Percentiles rank a stretch among this genome's conserved stretches.
Evolutionary conservation across 2,797 vertebrate species (phyloP).

Genomic region (Melanotaenia trifasciata): DNA sequence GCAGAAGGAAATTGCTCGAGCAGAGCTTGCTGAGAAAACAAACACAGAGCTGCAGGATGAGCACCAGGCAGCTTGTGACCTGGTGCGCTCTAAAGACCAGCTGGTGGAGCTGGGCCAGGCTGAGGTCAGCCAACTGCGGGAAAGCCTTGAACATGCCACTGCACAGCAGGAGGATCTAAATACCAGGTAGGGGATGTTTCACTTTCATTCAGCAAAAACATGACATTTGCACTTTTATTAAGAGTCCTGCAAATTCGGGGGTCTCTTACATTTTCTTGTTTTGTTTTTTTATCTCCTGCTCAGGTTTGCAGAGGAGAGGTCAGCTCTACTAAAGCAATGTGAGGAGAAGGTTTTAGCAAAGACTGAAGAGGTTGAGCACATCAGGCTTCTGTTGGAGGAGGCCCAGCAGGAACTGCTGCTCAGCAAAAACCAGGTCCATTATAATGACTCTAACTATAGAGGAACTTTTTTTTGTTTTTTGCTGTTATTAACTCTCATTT

Average conservation of each 20-base stretch:
- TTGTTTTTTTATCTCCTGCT: slow-evolving; percentile 1
- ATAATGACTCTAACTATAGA: neutral
- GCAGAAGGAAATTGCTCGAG: slow-evolving; percentile 75
- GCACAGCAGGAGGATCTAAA: slow-evolving; percentile 68
- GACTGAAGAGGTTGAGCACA: slow-evolving; percentile 50
- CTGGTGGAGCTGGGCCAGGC: slow-evolving; percentile 67
- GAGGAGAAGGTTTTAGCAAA: slow-evolving; percentile 72
- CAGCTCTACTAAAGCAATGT: slow-evolving; percentile 68
- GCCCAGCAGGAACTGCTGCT: slow-evolving; percentile 68
- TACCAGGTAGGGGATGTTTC: slow-evolving; percentile 39
- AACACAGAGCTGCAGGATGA: slow-evolving; percentile 78
- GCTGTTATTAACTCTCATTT: neutral
- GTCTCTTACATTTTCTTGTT: neutral
- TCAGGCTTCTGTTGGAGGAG: slow-evolving; percentile 64
- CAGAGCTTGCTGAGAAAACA: slow-evolving; percentile 77
- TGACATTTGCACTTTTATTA: neutral
- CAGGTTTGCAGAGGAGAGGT: slow-evolving; percentile 69
- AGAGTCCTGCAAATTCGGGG: neutral
- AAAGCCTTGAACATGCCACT: slow-evolving; percentile 59
- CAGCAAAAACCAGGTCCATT: slow-evolving; percentile 70
- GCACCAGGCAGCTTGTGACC: slow-evolving; percentile 78
- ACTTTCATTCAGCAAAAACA: neutral
- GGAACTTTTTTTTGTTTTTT: neutral
- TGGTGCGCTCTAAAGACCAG: slow-evolving; percentile 76
- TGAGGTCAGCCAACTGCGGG: slow-evolving; percentile 74